Percentiles rank a stretch among this genome's conserved stretches.
Conservation (phyloP, 92 coral and sea anemone species). For the Porites divaricata region DNA sequence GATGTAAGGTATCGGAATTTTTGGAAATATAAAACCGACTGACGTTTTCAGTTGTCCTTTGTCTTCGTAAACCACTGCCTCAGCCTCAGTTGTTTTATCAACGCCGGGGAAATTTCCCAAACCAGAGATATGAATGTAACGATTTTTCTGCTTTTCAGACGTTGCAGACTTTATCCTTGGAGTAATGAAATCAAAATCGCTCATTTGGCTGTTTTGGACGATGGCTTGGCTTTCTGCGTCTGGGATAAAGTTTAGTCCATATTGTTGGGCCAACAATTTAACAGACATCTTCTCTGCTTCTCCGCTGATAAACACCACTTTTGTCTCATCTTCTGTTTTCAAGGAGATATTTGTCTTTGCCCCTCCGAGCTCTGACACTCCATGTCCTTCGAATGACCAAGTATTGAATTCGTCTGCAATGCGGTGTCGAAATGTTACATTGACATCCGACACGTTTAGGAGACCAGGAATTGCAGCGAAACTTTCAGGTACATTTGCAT, state of each 20-base stretch:
- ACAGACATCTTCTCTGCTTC: conserved; percentile 75
- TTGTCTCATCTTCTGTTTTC: conserved; percentile 75
- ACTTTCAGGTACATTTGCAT: conserved; percentile 68
- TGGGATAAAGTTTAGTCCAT: conserved; percentile 75
- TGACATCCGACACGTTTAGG: conserved; percentile 69
- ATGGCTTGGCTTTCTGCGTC: conserved; percentile 85
- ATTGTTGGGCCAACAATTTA: conserved; percentile 69
- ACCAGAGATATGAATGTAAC: conserved; percentile 81
- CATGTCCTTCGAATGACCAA: conserved; percentile 83
- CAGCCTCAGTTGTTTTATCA: conserved; percentile 88
- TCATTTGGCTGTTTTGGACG: conserved; percentile 86
- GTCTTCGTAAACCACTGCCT: conserved; percentile 92
- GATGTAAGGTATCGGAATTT: conserved; percentile 83
- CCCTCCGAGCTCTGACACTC: conserved; percentile 77
- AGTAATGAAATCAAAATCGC: conserved; percentile 74
- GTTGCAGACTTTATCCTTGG: conserved; percentile 75
- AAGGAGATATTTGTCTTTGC: conserved; percentile 68
- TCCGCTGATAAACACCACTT: conserved; percentile 77
- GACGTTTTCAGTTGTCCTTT: conserved; percentile 79
- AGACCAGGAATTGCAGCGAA: conserved; percentile 80
- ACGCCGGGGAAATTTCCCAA: conserved; percentile 87
- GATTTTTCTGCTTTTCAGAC: conserved; percentile 68
- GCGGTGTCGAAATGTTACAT: conserved; percentile 80
- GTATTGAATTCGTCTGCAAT: conserved; percentile 91
- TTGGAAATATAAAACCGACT: conserved; percentile 86